Evolutionary conservation across 2,113 vertebrate genomes (phyloP), one percentile per base, ranked within the genome.

Genomic region (Murina feae): DNA sequence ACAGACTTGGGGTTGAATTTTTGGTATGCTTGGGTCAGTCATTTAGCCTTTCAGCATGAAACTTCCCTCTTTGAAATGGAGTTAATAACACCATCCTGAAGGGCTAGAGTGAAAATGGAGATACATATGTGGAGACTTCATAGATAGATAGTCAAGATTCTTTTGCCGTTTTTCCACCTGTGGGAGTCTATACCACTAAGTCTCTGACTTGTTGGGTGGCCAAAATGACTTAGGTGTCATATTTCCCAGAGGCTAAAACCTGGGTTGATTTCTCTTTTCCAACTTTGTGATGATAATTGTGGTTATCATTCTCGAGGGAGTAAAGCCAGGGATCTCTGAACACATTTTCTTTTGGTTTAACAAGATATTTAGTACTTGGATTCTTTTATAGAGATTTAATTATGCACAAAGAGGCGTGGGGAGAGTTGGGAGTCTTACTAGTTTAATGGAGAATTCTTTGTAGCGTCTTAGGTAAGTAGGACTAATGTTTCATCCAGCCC

Each of bases 401-500:
- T 97, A 90, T 74, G 37, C 89, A 96, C 47, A 35, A 79, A 58
- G 69, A 87, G 49, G 63, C 11, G 88, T 92, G 89, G 83, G 87
- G 87, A 90, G 55, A 82, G 60, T 37, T 44, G 74, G 82, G 63
- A 74, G 85, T 95, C 93, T 94, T 79, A 88, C 90, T 89, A 82
- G 92, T 88, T 93, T 92, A 92, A 72, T 44, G 82, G 90, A 79
- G 86, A 91, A n/a, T 87, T 96, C 65, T 94, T 89, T 82, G 87
- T 84, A 96, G 82, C 6, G 6, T 96, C 95, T 72, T 88, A 94
- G 90, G 92, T 96, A 96, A 96, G 90, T 63, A 93, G 82, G 85
- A 83, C 88, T 93, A 93, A 96, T 96, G 92, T 96, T 97, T 96
- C 95, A 82, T 82, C 51, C 66, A 93, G 72, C 49, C 82, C 92